Conservation (phyloP, 2,888 invertebrate genomes). For the Leistus spinibarbis region DNA sequence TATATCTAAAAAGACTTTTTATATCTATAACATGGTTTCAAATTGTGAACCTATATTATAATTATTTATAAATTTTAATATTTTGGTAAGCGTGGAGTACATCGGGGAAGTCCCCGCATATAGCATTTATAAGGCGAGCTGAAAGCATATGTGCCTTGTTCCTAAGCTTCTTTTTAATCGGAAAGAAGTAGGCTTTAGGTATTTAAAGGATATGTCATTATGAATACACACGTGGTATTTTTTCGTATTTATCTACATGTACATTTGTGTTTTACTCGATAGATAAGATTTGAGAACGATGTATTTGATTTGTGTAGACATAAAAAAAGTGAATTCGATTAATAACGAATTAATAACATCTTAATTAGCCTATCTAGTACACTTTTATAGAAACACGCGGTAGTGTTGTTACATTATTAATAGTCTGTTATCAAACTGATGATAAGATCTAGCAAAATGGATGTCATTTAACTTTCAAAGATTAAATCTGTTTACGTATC, state of each 20-base stretch:
- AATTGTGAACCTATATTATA: no score
- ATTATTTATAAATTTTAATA: no score
- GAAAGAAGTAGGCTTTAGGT: no score
- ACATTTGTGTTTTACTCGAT: not conserved
- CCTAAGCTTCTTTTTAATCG: no score
- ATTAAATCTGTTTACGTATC: slow-evolving; percentile 27
- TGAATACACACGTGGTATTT: slow-evolving; percentile 1
- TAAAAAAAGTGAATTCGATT: not conserved
- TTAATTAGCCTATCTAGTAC: not conserved
- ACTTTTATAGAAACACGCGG: not conserved
- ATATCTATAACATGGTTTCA: no score
- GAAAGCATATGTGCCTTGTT: no score
- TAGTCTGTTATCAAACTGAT: slow-evolving; percentile 12
- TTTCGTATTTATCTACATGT: not conserved
- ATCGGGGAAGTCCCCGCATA: no score
- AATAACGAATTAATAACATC: not conserved
- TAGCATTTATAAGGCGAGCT: no score
- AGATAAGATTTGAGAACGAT: not conserved
- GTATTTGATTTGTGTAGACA: not conserved
- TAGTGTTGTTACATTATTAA: slow-evolving; percentile 7
- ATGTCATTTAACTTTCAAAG: slow-evolving; percentile 10
- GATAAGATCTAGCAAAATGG: slow-evolving; percentile 23
- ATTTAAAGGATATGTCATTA: no score
- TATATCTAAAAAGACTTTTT: no score
- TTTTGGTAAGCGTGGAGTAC: no score